Percentiles rank a stretch among this genome's conserved stretches.
These are phyloP conservation scores for Hipposideros larvatus DNA, from an alignment of 2,797 vertebrate species.

Conservation along the genomic window DNA sequence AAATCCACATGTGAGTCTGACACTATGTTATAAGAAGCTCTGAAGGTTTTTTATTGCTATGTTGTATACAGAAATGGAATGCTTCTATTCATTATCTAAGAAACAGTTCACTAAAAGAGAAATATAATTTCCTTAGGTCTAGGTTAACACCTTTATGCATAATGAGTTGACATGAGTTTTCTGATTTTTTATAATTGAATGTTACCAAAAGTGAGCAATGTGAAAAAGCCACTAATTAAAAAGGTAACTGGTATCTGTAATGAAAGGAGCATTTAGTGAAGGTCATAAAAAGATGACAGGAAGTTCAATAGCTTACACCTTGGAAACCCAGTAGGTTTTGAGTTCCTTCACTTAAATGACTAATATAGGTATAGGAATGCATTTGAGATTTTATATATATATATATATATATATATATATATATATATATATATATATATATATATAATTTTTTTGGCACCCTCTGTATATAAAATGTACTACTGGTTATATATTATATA, in stretches of 20 bases:
- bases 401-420: too few relatives aligned
- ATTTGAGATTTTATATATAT: too few relatives aligned
- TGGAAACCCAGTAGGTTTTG: neutral
- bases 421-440: too few relatives aligned
- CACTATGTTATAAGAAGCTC: neutral
- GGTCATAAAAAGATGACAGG: neutral
- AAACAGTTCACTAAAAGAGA: neutral
- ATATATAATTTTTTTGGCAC: too few relatives aligned
- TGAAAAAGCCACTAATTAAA: conserved; percentile 24
- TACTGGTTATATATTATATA: neutral
- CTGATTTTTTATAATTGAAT: conserved; percentile 6
- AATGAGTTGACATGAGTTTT: neutral
- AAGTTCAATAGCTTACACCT: neutral
- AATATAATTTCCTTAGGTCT: conserved; percentile 48
- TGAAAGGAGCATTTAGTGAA: neutral
- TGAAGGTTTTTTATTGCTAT: neutral
- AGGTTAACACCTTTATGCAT: conserved; percentile 58
- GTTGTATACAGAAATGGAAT: conserved; percentile 58
- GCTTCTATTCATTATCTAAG: neutral
- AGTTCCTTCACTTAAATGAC: neutral
- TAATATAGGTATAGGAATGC: neutral
- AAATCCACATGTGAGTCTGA: neutral
- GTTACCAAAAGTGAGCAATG: neutral
- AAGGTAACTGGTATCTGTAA: neutral
- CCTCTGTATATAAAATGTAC: neutral